phyloP scores from a whole-genome alignment of 2,888 invertebrate species.

The Chalcosyrphus nemorum region DNA sequence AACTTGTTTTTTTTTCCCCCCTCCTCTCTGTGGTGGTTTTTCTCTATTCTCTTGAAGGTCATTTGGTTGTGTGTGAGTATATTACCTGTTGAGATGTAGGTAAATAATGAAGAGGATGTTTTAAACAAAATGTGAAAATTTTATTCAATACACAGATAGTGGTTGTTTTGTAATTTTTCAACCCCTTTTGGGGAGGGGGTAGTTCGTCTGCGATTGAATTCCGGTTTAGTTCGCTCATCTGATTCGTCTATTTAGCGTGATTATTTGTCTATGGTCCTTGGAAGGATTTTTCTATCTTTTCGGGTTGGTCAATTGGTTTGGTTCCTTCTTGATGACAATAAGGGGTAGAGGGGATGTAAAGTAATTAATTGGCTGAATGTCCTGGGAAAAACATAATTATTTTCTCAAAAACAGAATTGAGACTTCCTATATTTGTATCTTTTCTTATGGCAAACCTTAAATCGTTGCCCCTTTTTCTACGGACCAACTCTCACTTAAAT shows the following conservation, averaged over 20 bases:
- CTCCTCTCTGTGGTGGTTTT: conserved; percentile 10
- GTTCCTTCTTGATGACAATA: neutral
- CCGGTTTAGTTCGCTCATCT: conserved; percentile 51
- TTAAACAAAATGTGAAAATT: conserved; percentile 39
- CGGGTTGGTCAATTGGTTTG: conserved; percentile 50
- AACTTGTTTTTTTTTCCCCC: conserved; percentile 53
- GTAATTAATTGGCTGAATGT: conserved; percentile 16
- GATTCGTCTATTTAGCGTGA: conserved; percentile 42
- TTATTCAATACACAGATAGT: neutral
- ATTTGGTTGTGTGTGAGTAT: conserved; percentile 50
- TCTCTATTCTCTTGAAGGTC: conserved; percentile 47
- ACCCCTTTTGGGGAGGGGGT: conserved; percentile 61
- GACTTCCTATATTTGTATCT: too few species aligned
- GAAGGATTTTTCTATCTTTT: conserved; percentile 8
- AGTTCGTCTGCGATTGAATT: conserved; percentile 35
- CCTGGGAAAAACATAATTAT: neutral
- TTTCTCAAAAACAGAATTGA: neutral
- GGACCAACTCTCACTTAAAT: neutral
- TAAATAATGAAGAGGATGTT: too few species aligned
- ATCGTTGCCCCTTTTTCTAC: neutral
- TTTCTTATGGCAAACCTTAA: too few species aligned
- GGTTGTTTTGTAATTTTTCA: conserved; percentile 42
- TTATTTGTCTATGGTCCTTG: conserved; percentile 38
- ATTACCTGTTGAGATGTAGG: conserved; percentile 70
- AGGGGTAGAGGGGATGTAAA: conserved; percentile 19